phyloP scores from a whole-genome alignment of 2,797 vertebrate species.

The Lateolabrax maculatus region DNA sequence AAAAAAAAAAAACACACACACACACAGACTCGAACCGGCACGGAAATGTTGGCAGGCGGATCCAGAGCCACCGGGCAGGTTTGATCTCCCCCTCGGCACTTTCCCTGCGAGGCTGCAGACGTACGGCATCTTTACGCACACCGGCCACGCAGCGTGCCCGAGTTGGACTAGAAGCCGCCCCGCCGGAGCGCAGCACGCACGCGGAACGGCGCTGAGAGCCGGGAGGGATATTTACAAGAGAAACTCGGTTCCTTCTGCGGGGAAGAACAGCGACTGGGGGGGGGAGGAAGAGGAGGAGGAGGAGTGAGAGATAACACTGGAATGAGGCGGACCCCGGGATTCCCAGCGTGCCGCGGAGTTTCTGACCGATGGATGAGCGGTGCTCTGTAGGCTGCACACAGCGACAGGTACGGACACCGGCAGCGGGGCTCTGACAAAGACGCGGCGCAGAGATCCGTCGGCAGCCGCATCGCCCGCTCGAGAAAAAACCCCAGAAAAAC shows the following conservation, averaged over 20 bases:
- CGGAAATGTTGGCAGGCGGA: slow-evolving; percentile 58
- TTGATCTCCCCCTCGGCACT: slow-evolving; percentile 44
- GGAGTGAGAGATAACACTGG: slow-evolving; percentile 75
- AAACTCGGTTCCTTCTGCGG: slow-evolving; percentile 62
- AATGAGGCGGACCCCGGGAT: slow-evolving; percentile 79
- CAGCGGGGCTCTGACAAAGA: slow-evolving; percentile 72
- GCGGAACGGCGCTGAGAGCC: slow-evolving; percentile 66
- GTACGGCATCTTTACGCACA: slow-evolving; percentile 51
- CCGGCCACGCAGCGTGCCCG: slow-evolving; percentile 61
- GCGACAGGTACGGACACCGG: slow-evolving; percentile 77
- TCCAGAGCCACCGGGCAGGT: slow-evolving; percentile 44
- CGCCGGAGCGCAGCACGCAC: slow-evolving; percentile 67
- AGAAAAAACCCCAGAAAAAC: slow-evolving; percentile 6
- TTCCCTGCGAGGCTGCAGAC: slow-evolving; percentile 31
- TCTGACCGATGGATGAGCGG: slow-evolving; percentile 82
- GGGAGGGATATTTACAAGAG: slow-evolving; percentile 76
- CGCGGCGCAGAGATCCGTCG: slow-evolving; percentile 47
- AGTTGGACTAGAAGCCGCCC: slow-evolving; percentile 65
- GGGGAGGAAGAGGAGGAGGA: slow-evolving; percentile 53
- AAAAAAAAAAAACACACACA: slow-evolving; percentile 6
- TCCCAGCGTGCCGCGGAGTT: slow-evolving; percentile 78
- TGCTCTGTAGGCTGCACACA: slow-evolving; percentile 75
- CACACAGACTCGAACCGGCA: no score
- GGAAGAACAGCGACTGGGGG: slow-evolving; percentile 60
- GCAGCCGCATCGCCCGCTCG: slow-evolving; percentile 50